Evolutionary conservation across 2,888 invertebrate species (phyloP), one percentile per base, ranked within the genome.

Genomic region (Tridacna gigas): DNA sequence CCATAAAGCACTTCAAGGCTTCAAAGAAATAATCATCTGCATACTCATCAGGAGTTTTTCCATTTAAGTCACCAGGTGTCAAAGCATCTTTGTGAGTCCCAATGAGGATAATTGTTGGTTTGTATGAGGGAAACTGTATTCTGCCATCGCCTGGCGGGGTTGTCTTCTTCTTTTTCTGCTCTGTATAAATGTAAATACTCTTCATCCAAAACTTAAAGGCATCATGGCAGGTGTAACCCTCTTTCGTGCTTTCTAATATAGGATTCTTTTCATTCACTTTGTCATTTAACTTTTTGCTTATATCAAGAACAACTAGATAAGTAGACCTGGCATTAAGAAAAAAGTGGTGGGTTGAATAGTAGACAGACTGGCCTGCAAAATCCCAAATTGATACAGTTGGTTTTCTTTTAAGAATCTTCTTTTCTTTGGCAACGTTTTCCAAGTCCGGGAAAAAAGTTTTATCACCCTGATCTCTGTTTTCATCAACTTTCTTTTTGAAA

Each of bases 271-370:
- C 60, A 28, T 5, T 28, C 25, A 74, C 37, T 9, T 22, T 56
- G 13, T 60, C 60, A 22, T 28, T 9, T 20, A 74, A 20, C 0
- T 28, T 12, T 60, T 60, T 25, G 48, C 76, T 83, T 26, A 86
- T 63, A 76, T 86, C 74, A 80, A 86, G 78, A 13, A 79, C 48
- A 20, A 86, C 61, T 7, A 86, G 65, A 71, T 86, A 86, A 37
- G 83, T 69, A 51, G 86, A 86, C 20, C 80, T 56, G 18, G 73
- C 60, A 56, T 86, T 86, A 4, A 86, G 71, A 71, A 86, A 86
- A 67, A 86, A 83, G 48, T 86, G 86, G 60, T 86, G 83, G 3
- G 83, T 83, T 12, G 86, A 83, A 63, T 86, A 86, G 74, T 86
- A 86, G 2, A 74, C 28, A 26, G 56, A 60, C 74, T 74, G 74